Evolutionary conservation across 2,888 invertebrate species (phyloP), one percentile per base, ranked within the genome.

Genomic region (Orchesellides sinensis): DNA sequence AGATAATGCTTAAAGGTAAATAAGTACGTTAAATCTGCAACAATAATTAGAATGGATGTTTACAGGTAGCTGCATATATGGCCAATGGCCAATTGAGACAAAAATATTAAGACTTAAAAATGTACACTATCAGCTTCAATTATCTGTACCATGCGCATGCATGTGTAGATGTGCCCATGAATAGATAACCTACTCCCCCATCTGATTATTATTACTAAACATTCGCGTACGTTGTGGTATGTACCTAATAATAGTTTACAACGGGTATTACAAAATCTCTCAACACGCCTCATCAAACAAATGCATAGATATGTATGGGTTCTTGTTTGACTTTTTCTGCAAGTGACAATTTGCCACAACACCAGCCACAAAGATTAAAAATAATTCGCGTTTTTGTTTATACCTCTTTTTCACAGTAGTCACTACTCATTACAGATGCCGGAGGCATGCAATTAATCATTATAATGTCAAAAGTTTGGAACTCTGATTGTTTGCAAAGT

Each of bases 371-470:
- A 25, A 12, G 3, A 56, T 2, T 12, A 14, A 21, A 52, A 52
- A 52, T 4, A 52, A 17, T 52, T 21, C 3, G 21, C 52, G 21
- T n/a, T 52, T 8, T 52, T 40, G 5, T 47, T 47, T 17, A 3
- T 21, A 17, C 17, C 19, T 19, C 3, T 52, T 52, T 52, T 52
- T 52, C 52, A 8, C 35, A 8, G 35, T 35, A 8, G 8, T 35
- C n/a, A n/a, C n/a, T n/a, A 40, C 14, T 40, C 40, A 40, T 40
- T 40, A 32, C 32, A 14, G 2, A 21, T n/a, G 69, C 69, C 54
- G 12, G 23, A 52, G 69, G 54, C 32, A 35, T 29, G 69, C 21
- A 69, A 69, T 69, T 69, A 69, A 69, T 69, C 69, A 69, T 52
- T 27, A 12, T 19, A 52, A 52, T 54, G 69, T 69, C 69, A 69